Base-by-base conservation (phyloP, 2,797 vertebrate species). In the Lophotriccus pileatus region DNA sequence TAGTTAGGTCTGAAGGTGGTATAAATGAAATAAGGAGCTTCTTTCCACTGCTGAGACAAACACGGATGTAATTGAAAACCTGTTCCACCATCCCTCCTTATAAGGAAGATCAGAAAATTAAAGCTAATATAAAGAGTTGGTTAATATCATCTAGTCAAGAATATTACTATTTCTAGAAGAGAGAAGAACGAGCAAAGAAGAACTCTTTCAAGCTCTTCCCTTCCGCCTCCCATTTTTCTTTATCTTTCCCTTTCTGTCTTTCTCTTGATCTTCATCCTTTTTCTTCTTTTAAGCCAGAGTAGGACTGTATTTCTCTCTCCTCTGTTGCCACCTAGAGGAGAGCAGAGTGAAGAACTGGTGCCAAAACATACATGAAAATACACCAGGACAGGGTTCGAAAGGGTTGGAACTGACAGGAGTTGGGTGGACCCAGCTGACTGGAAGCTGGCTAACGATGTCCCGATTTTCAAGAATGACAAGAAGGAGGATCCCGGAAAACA, bases 311-410 rank as follows among this genome's bases (percentile, higher is more conserved):
- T 93, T 94, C 44, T 84, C 49, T 41, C 27, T 94, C 64, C 79
- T 96, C 60, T 85, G 68, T 93, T 91, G 91, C 93, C 95, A 96
- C 64, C 95, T 96, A 93, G 64, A 92, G 89, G 94, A 70, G 19
- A 49, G 19, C 17, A 60, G 28, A 14, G 52, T 0, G 0, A 87
- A 92, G 34, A 87, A 22, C 32, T 60, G 23, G 32, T 77, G 52
- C 7, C 37, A 5, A 37, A 62, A 24, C 7, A 9, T 14, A 8
- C 0, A 5, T 1, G 16, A 27, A 23, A 20, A 41, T 24, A 46
- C 77, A 19, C 4, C 12, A 21, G 34, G 30, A 15, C 6, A 23
- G 2, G 14, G 34, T 14, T 44, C 30, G 5, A 52, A 76, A 36
- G 4, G 10, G 5, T 39, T 24, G 56, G 46, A 73, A 9, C 9